phyloP scores from a whole-genome alignment of 64 coral and sea anemone species.

The Actinia tenebrosa region DNA sequence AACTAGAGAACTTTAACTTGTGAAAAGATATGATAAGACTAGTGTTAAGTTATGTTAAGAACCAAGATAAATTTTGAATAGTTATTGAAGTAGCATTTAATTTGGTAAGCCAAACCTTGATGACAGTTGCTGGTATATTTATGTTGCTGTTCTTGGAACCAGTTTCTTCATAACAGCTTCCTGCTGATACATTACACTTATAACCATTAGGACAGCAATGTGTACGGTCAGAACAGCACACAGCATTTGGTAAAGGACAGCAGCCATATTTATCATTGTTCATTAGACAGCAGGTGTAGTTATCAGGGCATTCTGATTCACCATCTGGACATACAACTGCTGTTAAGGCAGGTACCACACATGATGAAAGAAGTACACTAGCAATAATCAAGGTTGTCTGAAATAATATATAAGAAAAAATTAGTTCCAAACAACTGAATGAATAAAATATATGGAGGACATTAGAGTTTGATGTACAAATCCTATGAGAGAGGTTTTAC shows the following conservation, averaged over 20 bases:
- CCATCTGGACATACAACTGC: conserved; percentile 44
- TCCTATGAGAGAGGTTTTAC: too few species aligned
- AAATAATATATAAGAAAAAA: neutral
- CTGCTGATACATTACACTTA: conserved; percentile 20
- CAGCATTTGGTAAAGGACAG: conserved; percentile 60
- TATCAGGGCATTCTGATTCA: conserved; percentile 41
- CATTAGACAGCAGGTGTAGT: conserved; percentile 48
- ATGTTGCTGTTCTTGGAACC: neutral
- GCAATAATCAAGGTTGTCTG: neutral
- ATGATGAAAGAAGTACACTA: neutral
- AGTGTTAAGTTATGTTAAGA: too few species aligned
- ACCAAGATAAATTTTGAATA: too few species aligned
- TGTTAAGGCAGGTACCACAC: neutral
- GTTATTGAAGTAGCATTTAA: neutral
- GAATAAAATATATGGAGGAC: too few species aligned
- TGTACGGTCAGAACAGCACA: conserved; percentile 56
- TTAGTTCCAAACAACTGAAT: too few species aligned
- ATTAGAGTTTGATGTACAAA: too few species aligned
- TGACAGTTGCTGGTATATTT: neutral
- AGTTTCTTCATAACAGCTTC: conserved; percentile 25
- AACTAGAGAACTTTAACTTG: too few species aligned
- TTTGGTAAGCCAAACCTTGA: neutral
- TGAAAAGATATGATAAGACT: too few species aligned
- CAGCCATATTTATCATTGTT: conserved; percentile 34
- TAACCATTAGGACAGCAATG: conserved; percentile 62